Base-by-base conservation (phyloP, 2,113 vertebrate genomes). In the Turnix velox region DNA sequence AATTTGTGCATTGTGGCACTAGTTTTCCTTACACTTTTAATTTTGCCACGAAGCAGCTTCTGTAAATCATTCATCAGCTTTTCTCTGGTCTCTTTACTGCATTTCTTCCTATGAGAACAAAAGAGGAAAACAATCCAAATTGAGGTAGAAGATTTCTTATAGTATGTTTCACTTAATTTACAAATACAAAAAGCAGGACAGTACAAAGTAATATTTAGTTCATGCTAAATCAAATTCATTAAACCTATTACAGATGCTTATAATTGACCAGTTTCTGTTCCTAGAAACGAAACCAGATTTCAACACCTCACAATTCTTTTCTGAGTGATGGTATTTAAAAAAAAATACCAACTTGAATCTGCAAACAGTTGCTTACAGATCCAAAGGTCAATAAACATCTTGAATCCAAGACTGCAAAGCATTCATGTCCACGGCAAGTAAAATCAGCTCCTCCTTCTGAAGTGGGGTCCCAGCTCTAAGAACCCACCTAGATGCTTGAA, bases 1-100 rank as follows among this genome's bases (percentile, higher is more conserved):
- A 74, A 51, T 33, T 84, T n/a, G 12, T 37, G 12, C 15, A 28
- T 3, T 28, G 55, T 9, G 6, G 9, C 18, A 52, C 52, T 52
- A 9, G 6, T 6, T 72, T 59, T 89, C 96, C 97, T 97, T 95
- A 99, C 99, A 42, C 98, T 97, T 97, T 99, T 99, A 77, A 98
- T 97, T 93, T 99, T 99, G 35, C 99, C 99, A 2, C 73, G 97
- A 87, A 99, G 97, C 83, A 99, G 96, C 61, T 98, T 98, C 45
- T 98, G 98, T 40, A 99, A 97, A 18, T 99, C 98, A 82, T 92
- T 97, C 98, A 99, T 98, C 43, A 99, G 96, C 81, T 99, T 98
- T 69, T 92, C 82, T 96, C 98, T 97, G 69, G 97, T 96, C 43
- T 97, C 97, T 10, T 97, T 97, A 78, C 98, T 96, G 17, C 99